A percentile compares a stretch with the other conserved stretches of the same genome.
phyloP scores from a whole-genome alignment of 2,113 vertebrate genomes.

The Jacana jacana region DNA sequence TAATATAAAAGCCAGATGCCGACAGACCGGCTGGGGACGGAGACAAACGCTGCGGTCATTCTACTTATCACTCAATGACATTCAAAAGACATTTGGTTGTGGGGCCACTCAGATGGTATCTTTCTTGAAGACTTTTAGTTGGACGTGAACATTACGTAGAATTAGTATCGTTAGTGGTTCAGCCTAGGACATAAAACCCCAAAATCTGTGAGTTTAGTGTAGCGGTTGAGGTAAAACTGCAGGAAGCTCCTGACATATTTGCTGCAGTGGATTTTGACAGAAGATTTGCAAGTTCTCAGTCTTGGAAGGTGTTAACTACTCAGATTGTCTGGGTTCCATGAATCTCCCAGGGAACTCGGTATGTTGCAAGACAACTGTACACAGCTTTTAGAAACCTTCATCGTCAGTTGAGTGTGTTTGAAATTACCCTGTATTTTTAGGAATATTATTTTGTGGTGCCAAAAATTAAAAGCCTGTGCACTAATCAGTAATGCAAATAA shows the following conservation, averaged over 20 bases:
- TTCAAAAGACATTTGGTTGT: not conserved
- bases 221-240: not conserved
- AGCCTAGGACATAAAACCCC: not conserved
- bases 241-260: not conserved
- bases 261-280: conserved; percentile 6
- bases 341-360: not conserved
- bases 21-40: not conserved
- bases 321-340: not conserved
- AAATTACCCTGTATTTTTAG: not conserved
- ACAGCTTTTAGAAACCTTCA: not conserved
- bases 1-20: conserved; percentile 60
- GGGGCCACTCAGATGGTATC: not conserved
- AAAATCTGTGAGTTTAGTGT: not conserved
- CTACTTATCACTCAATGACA: not conserved
- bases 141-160: not conserved
- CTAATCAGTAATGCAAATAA: not conserved
- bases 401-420: not conserved
- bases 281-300: not conserved
- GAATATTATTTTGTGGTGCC: not conserved
- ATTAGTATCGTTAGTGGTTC: not conserved
- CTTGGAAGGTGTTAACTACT: not conserved
- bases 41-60: not conserved
- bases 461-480: not conserved
- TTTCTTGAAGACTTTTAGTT: not conserved
- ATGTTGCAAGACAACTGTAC: conserved; percentile 14